Percentiles rank a stretch among this genome's conserved stretches.
These are phyloP conservation scores for Lasioglossum pauxillum DNA, from an alignment of 2,888 invertebrate species.

Conservation along the genomic window DNA sequence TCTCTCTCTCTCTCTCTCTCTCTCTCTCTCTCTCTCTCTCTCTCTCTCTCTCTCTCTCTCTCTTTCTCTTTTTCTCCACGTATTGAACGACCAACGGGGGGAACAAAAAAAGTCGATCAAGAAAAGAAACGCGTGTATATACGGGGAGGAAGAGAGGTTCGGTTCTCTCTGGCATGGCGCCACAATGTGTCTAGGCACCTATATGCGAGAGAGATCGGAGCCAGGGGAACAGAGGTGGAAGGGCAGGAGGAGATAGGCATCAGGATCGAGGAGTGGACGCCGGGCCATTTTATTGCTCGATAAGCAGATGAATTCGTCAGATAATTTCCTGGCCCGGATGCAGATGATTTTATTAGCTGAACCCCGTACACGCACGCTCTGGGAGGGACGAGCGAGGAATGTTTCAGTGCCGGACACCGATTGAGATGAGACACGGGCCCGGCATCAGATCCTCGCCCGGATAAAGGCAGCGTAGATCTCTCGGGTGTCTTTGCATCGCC, in stretches of 20 bases:
- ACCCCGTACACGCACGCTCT: slow-evolving; percentile 36
- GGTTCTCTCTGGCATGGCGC: slow-evolving; percentile 71
- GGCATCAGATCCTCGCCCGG: slow-evolving; percentile 74
- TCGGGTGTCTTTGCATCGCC: slow-evolving; percentile 72
- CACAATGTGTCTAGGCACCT: slow-evolving; percentile 71
- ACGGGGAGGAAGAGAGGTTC: slow-evolving; percentile 44
- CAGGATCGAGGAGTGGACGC: slow-evolving; percentile 68
- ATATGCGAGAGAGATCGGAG: slow-evolving; percentile 52
- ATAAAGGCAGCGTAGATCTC: slow-evolving; percentile 53
- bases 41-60: background rate
- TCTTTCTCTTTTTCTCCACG: slow-evolving; percentile 8
- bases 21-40: background rate
- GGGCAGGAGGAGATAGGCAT: slow-evolving; percentile 77
- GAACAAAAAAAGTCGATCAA: slow-evolving; percentile 55
- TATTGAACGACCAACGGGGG: slow-evolving; percentile 54
- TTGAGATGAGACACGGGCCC: slow-evolving; percentile 77
- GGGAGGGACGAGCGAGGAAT: slow-evolving; percentile 61
- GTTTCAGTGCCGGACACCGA: slow-evolving; percentile 55
- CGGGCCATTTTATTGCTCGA: slow-evolving; percentile 80
- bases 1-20: background rate
- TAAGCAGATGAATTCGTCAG: slow-evolving; percentile 83
- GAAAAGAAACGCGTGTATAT: slow-evolving; percentile 32
- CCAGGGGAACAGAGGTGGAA: slow-evolving; percentile 51
- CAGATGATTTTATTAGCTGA: slow-evolving; percentile 79
- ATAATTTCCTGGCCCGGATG: slow-evolving; percentile 77